Conservation (phyloP, 2,113 vertebrate genomes). For the Oceanites oceanicus region DNA sequence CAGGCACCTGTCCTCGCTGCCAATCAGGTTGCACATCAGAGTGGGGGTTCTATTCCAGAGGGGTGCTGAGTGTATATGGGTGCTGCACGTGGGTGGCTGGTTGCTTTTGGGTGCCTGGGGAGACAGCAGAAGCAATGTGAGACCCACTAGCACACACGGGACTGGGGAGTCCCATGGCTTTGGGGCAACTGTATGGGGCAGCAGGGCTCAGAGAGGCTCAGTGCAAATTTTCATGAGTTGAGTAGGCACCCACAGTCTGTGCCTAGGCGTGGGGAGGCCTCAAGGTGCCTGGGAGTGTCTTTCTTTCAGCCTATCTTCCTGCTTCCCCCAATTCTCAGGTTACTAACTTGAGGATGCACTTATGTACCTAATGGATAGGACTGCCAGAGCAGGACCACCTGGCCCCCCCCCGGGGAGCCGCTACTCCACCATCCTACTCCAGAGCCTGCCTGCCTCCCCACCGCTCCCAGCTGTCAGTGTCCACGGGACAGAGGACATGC, state of each 20-base stretch:
- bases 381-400: background rate
- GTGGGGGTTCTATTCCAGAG: too few species aligned
- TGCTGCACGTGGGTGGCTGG: background rate
- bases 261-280: background rate
- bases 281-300: background rate
- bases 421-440: background rate
- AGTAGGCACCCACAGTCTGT: background rate
- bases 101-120: background rate
- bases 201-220: background rate
- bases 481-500: too few species aligned
- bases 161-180: background rate
- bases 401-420: too few species aligned
- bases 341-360: too few species aligned
- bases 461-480: background rate
- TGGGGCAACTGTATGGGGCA: background rate
- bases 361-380: too few species aligned
- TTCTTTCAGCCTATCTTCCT: background rate
- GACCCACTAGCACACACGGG: background rate
- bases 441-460: background rate
- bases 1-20: background rate
- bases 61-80: too few species aligned
- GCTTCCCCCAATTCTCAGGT: background rate
- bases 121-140: too few species aligned
- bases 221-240: background rate
- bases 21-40: too few species aligned